Conservation (phyloP, 1,140 invertebrate genomes). For the Wiebesia pumilae region DNA sequence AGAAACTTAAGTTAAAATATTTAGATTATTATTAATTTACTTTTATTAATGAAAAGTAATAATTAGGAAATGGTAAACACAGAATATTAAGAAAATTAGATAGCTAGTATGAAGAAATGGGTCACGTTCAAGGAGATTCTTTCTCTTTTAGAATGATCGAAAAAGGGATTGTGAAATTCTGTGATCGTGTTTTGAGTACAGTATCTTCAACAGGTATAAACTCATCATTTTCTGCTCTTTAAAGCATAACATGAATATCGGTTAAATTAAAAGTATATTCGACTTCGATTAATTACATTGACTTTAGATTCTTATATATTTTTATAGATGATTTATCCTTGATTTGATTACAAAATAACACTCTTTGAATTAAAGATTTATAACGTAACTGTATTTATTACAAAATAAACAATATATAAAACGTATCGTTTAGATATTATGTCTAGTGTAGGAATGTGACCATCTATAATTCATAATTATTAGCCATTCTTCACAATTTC, state of each 20-base stretch:
- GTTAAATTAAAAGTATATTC: neutral
- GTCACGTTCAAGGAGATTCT: conserved; percentile 35
- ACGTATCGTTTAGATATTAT: neutral
- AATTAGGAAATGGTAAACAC: neutral
- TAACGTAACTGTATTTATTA: neutral
- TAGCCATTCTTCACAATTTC: no score
- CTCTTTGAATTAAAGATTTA: neutral
- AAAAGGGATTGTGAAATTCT: conserved; percentile 19
- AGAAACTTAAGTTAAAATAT: no score
- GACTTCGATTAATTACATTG: neutral
- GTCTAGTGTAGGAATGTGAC: no score
- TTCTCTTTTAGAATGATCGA: conserved; percentile 3
- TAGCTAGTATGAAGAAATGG: conserved; percentile 6
- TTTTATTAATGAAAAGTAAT: neutral
- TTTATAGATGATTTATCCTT: neutral
- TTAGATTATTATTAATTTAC: neutral
- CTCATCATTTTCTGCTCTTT: neutral
- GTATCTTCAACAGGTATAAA: neutral
- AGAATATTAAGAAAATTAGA: neutral
- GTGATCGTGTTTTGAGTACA: conserved; percentile 2
- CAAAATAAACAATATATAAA: neutral
- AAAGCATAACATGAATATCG: neutral
- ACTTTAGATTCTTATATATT: neutral
- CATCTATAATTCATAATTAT: no score
- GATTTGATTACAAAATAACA: neutral